phyloP scores from a whole-genome alignment of 2,797 vertebrate genomes.

The Falco cherrug region DNA sequence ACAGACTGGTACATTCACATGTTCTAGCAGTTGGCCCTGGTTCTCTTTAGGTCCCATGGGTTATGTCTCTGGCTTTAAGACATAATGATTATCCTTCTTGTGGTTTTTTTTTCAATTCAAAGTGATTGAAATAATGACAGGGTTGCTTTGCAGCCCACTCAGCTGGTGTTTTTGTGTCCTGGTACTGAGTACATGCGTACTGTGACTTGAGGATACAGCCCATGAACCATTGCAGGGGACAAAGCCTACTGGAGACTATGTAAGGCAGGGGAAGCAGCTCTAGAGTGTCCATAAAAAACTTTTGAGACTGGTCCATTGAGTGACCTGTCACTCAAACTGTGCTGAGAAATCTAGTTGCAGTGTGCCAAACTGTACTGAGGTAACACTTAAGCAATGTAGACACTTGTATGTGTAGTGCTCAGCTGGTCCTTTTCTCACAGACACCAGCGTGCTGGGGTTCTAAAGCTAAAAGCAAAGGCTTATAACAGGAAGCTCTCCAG shows the following conservation, averaged over 20 bases:
- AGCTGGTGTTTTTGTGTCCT: not conserved
- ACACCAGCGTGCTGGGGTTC: no score
- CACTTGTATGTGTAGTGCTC: not conserved
- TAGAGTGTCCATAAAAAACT: not conserved
- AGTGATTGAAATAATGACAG: not conserved
- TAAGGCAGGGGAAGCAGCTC: not conserved
- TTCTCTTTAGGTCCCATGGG: not conserved
- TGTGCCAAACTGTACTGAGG: not conserved
- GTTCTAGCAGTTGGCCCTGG: not conserved
- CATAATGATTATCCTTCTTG: not conserved
- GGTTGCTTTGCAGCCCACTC: not conserved
- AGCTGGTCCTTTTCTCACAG: not conserved
- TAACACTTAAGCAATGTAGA: not conserved
- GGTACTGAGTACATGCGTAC: not conserved
- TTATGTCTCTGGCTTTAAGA: not conserved
- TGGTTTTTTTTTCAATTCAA: not conserved
- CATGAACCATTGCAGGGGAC: not conserved
- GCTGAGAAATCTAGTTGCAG: not conserved
- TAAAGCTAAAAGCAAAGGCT: not conserved
- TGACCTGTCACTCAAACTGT: not conserved
- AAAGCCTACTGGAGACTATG: not conserved
- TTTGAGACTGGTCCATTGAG: not conserved
- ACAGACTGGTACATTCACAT: not conserved
- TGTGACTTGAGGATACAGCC: not conserved
- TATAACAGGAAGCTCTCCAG: not conserved